Base-by-base conservation (phyloP, 2,888 invertebrate species). In the Synergus japonicus region DNA sequence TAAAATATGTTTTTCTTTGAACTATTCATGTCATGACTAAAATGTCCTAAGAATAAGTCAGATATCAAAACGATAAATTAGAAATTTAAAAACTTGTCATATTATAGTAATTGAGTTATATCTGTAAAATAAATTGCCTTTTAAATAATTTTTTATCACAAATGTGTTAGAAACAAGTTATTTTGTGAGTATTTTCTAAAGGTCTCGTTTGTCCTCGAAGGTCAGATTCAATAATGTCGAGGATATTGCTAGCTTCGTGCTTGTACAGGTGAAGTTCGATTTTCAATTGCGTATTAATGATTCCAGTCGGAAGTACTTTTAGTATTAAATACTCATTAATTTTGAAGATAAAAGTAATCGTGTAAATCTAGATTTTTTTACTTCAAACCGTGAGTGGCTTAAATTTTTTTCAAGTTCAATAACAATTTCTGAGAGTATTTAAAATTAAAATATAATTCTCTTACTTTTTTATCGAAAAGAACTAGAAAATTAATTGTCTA, bases 161-260 rank as follows among this genome's bases (percentile, higher is more conserved):
- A 65, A 67, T 44, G 5, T 46, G n/a, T 60, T 22, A 22, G 60
- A 69, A 46, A 67, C 12, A 18, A 44, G 9, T 29, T 49, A 73
- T n/a, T 9, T 46, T 8, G 37, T 29, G 4, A 73, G 49, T 13
- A 73, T 73, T 73, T 49, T 54, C 73, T 73, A 73, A 73, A 49
- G 73, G 9, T 73, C 73, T 54, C n/a, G 37, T 73, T 15, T 73
- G 49, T 73, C 49, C 54, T 15, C 49, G 73, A 73, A 73, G 54
- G 73, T 54, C 54, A 73, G 10, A 54, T 54, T 41, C 73, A 73
- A 73, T 73, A 73, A 73, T 37, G 49, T 73, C 73, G 49, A 54
- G 73, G 49, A 73, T 60, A 60, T 12, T 9, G 60, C 60, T 73
- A 73, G 49, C 37, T 73, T 73, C 49, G 37, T 15, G 49, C 54